Base-by-base conservation (phyloP, 2,797 vertebrate species). In the Serranus cabrilla region DNA sequence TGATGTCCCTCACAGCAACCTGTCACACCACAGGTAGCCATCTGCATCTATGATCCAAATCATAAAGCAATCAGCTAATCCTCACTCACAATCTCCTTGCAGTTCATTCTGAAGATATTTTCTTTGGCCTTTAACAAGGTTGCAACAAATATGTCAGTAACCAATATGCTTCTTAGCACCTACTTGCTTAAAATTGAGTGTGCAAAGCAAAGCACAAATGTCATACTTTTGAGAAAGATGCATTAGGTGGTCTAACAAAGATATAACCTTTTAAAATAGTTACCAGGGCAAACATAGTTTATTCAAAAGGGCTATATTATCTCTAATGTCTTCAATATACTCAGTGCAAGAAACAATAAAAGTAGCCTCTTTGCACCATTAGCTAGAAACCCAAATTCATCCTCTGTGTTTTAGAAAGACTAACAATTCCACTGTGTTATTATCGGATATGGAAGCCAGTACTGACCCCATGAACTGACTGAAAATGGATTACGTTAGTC, bases 11-110 rank as follows among this genome's bases (percentile, higher is more conserved):
- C 69, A 54, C 69, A 76, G 65, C 46, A 76, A 77, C 31, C 37
- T 66, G 37, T 72, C 11, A 61, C 79, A 43, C 84, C 50, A 13
- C 81, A 78, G 78, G 80, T 55, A 81, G 58, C 68, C 78, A 78
- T 71, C 74, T 71, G 76, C 60, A 71, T 76, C 76, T 47, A 23
- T 67, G 75, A 76, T 56, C 82, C 58, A 76, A 39, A 78, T 78
- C 78, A 69, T 72, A 69, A 55, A 73, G 76, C 75, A 86, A 88
- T 91, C 80, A 86, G 50, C 72, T 81, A 76, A 77, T 82, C 52
- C 5, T 51, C 43, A 7, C 52, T 69, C 10, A 11, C 31, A 16
- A 25, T 54, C 46, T 71, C 75, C 54, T 27, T 67, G 55, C 21
- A 14, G 37, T 62, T 76, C 47, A 47, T 60, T 75, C 40, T 51